Percentiles rank a stretch among this genome's conserved stretches.
These are phyloP conservation scores for Salvelinus sp. DNA, from an alignment of 2,113 vertebrate species.

Conservation along the genomic window DNA sequence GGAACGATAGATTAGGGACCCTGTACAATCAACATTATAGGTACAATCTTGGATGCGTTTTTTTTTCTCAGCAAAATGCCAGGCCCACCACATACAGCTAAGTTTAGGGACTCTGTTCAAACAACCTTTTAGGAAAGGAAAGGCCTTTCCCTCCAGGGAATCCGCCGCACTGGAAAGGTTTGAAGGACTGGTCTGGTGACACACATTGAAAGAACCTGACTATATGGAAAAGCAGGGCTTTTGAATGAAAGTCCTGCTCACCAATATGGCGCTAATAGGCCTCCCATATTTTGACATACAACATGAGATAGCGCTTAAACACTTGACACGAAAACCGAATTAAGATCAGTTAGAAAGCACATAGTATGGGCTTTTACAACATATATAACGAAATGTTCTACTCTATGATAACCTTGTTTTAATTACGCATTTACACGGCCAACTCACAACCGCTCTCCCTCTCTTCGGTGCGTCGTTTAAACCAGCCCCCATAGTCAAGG, in stretches of 20 bases:
- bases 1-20: neutral
- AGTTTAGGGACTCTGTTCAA: no score
- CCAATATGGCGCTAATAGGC: no score
- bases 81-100: no score
- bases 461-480: slow-evolving; percentile 52
- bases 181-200: no score
- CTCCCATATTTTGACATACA: neutral
- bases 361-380: slow-evolving; percentile 30
- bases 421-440: slow-evolving; percentile 47
- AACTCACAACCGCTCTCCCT: slow-evolving; percentile 19
- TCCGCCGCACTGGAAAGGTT: no score
- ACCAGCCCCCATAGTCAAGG: slow-evolving; percentile 35
- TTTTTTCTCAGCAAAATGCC: no score
- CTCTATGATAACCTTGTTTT: slow-evolving; percentile 58
- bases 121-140: no score
- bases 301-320: slow-evolving; percentile 35
- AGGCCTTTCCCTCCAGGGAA: no score
- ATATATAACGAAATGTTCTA: slow-evolving; percentile 38
- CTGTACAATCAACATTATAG: slow-evolving; percentile 16
- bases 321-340: slow-evolving; percentile 44
- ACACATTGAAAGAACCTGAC: no score
- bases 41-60: no score
- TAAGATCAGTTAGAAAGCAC: slow-evolving; percentile 31
- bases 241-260: no score
- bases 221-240: no score